Percentiles rank a stretch among this genome's conserved stretches.
phyloP scores from a whole-genome alignment of 30 jellyfish, hydroid and myxozoan species.

The Clytia hemisphaerica region DNA sequence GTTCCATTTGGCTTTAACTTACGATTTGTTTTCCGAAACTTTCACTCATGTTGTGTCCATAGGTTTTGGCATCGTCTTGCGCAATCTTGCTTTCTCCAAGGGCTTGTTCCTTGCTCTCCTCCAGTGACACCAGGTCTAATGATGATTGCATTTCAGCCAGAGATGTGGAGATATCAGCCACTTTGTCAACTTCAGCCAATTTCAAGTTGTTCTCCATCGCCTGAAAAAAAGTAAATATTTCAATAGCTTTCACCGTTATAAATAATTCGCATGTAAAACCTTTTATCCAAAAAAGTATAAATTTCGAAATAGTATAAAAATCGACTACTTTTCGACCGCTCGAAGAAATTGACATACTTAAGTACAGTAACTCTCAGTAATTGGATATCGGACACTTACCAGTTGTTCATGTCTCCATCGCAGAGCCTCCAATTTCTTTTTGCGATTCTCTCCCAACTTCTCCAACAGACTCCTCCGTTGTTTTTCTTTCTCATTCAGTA shows the following conservation, averaged over 20 bases:
- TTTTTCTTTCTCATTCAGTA: slow-evolving; percentile 39
- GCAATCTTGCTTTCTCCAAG: slow-evolving; percentile 60
- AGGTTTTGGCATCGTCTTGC: slow-evolving; percentile 41
- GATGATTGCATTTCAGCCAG: slow-evolving; percentile 43
- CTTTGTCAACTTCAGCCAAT: slow-evolving; percentile 44
- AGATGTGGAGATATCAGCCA: slow-evolving; percentile 45
- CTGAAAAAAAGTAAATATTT: slow-evolving; percentile 7
- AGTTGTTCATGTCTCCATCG: slow-evolving; percentile 50
- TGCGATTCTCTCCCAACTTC: slow-evolving; percentile 60
- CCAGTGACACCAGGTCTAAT: slow-evolving; percentile 53
- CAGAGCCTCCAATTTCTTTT: slow-evolving; percentile 48
- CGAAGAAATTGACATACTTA: too few species aligned
- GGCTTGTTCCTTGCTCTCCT: slow-evolving; percentile 65
- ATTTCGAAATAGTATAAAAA: too few species aligned
- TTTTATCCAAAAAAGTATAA: too few species aligned
- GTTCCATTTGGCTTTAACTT: not conserved
- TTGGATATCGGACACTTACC: slow-evolving; percentile 60
- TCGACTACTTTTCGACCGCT: too few species aligned
- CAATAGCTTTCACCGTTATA: too few species aligned
- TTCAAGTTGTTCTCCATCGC: slow-evolving; percentile 70
- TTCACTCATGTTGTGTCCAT: slow-evolving; percentile 52
- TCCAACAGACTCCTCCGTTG: slow-evolving; percentile 52
- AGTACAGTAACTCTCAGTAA: too few species aligned
- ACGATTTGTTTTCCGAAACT: slow-evolving; percentile 68
- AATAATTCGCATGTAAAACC: too few species aligned